These are phyloP conservation scores for Selenia dentaria DNA, from an alignment of 2,888 invertebrate species.

Conservation along the genomic window DNA sequence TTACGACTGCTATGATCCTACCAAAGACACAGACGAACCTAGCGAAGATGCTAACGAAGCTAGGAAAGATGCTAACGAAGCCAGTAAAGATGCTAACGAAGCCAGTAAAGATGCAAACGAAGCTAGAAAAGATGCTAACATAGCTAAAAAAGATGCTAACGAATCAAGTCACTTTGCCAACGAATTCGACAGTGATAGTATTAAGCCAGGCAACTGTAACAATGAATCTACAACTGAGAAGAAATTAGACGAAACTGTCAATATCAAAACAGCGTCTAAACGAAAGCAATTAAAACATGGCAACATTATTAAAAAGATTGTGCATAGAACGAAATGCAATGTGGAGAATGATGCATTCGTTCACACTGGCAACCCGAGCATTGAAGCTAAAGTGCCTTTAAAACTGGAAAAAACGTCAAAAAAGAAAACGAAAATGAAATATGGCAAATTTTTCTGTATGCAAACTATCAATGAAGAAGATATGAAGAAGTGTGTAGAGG, in stretches of 20 bases:
- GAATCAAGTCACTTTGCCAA: too few relatives aligned
- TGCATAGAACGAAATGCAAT: too few relatives aligned
- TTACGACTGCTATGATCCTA: neutral
- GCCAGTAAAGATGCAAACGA: neutral
- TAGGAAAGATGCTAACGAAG: neutral
- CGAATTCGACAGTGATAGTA: too few relatives aligned
- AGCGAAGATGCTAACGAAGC: neutral
- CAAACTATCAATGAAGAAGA: constrained; percentile 38
- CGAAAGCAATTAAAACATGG: too few relatives aligned
- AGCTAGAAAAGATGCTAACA: neutral
- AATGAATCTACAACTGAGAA: too few relatives aligned
- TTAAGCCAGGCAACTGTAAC: too few relatives aligned
- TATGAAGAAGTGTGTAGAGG: constrained; percentile 20
- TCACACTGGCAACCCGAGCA: neutral
- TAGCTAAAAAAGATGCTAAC: neutral
- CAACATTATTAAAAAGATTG: too few relatives aligned
- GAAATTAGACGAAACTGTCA: too few relatives aligned
- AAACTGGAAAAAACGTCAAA: neutral
- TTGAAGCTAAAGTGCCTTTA: neutral
- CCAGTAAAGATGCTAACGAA: neutral
- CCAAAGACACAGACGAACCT: neutral
- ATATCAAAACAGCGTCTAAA: too few relatives aligned
- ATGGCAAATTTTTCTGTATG: constrained; percentile 36
- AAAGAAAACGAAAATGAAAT: constrained; percentile 19
- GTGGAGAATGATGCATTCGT: too few relatives aligned